Evolutionary conservation across 2,888 invertebrate genomes (phyloP), one percentile per base, ranked within the genome.

Genomic region (Macropis europaea): DNA sequence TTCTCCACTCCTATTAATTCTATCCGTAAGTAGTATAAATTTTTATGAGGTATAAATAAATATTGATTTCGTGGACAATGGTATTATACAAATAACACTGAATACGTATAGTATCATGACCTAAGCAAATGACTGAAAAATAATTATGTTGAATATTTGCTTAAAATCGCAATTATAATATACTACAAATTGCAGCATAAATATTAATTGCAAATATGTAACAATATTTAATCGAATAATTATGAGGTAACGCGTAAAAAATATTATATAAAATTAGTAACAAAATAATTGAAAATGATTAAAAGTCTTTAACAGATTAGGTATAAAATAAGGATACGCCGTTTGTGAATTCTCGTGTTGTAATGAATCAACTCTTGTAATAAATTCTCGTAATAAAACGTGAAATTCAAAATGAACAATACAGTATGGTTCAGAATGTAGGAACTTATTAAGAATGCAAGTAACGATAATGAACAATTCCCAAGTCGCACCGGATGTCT

Each of bases 181-280:
- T 36, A 52, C 56, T 50, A 63, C 6, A 43, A 38, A 36, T 40
- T 43, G 48, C 42, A 63, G 38, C n/a, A 15, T 19, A 53, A 42
- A n/a, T 57, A 42, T 53, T 43, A 15, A 40, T 24, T 47, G 60
- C 45, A 64, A 52, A 53, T 71, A 30, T 45, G 52, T 48, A 28
- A 67, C 30, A 56, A 45, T 52, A 50, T 54, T 47, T 69, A 54
- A 62, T 43, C 28, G 48, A 56, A 61, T 62, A 66, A 56, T 50
- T 59, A 47, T 56, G 56, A 48, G 56, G 67, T 57, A 56, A 63
- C 36, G 63, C 64, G 63, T 72, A 77, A 77, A 70, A 76, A 50
- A 52, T 59, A 32, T 56, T 61, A 62, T 79, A 76, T 59, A 79
- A 74, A 79, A 75, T 71, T 52, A 32, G 47, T 60, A 48, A 60